Evolutionary conservation across 2,113 vertebrate species (phyloP).

Genomic region (Gulo gulo): DNA sequence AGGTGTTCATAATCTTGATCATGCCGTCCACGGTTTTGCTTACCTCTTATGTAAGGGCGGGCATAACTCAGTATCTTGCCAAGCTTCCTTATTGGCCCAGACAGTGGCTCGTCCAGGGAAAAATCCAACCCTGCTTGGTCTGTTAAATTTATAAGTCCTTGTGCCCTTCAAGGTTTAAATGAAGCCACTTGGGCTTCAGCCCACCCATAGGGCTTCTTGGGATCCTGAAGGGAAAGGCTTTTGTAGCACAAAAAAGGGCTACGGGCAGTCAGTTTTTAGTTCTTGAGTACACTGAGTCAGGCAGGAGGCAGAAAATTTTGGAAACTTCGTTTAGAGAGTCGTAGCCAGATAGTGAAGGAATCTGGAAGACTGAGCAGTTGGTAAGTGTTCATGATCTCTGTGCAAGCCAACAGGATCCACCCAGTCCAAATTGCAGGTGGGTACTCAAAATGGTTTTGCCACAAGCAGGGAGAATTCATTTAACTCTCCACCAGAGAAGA

Average conservation of each 20-base stretch:
- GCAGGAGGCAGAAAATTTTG: neutral
- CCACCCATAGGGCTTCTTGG: neutral
- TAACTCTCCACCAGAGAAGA: neutral
- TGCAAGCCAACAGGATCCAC: neutral
- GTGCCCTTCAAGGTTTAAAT: neutral
- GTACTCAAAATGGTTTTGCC: neutral
- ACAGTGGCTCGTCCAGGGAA: neutral
- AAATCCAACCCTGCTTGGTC: neutral
- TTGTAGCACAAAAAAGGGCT: neutral
- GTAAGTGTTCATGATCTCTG: neutral
- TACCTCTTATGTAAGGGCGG: neutral
- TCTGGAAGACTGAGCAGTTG: neutral
- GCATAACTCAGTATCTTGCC: neutral
- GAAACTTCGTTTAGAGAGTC: neutral
- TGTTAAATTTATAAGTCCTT: neutral
- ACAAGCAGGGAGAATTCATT: neutral
- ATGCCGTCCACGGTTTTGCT: neutral
- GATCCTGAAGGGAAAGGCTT: neutral
- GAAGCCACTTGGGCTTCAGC: neutral
- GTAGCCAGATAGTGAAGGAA: neutral
- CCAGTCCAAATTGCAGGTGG: neutral
- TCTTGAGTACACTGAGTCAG: neutral
- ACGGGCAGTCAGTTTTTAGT: neutral
- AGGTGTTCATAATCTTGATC: neutral
- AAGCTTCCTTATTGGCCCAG: neutral